Evolutionary conservation across 2,113 vertebrate species (phyloP), one percentile per base, ranked within the genome.

Genomic region (Columbina picui): DNA sequence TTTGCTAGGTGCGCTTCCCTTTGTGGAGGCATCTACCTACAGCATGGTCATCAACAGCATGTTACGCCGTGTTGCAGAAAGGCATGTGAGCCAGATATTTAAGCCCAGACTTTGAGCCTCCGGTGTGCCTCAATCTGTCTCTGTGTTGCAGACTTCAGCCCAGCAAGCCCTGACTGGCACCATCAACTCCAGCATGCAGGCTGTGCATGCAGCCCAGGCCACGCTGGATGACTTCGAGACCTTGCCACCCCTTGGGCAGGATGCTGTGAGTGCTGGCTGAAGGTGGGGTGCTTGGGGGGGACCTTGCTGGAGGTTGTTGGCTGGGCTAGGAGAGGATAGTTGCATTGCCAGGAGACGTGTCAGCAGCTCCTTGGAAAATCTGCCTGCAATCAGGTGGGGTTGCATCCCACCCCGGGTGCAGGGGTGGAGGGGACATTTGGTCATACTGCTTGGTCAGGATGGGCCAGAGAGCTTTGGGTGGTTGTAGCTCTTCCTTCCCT

Each of bases 131-230:
- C 9, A 2, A 1, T 64, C 39, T 78, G 12, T 65, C 30, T 61
- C 69, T 96, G 15, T 88, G 23, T 95, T 93, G 50, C 85, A 99
- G 99, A 99, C 99, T 1, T 99, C 99, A 21, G 99, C 99, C 41
- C 99, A 99, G 97, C 99, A 99, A 94, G 99, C 99, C 3, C 97
- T 99, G 79, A 99, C 99, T 0, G 99, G 99, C 47, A 99, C 99
- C 96, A 99, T 99, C 93, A 99, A 99, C 98, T 99, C 99, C 86
- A 99, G 99, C 90, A 99, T 99, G 99, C 99, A 99, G 91, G 99
- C 99, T 2, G 99, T 99, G 55, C 99, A 99, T 27, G 99, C 99
- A 3, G 99, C 99, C 47, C 99, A 99, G 96, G 99, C 99, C 70
- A 98, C 99, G 0, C 97, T 99, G 95, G 99, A 99, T 3, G 99